Base-by-base conservation (phyloP, 2,888 invertebrate genomes). In the Exocentrus adspersus region DNA sequence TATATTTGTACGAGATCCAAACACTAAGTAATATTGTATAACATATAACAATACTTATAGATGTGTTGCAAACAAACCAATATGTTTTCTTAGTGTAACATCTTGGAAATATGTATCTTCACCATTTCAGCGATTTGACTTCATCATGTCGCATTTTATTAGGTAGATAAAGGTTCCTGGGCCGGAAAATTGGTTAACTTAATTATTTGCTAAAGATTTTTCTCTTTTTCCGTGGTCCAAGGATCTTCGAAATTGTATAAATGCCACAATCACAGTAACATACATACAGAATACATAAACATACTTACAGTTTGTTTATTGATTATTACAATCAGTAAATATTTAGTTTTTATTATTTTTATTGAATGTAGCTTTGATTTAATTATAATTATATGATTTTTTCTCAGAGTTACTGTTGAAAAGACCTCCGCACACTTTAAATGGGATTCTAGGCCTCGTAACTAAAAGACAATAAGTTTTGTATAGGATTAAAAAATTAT, bases 241-340 rank as follows among this genome's bases (percentile, higher is more conserved):
- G 65, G 61, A 60, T 52, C 59, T 60, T 56, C 58, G 28, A 17
- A 41, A 12, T 7, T 64, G 48, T 64, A 56, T 67, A 58, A n/a
- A 76, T 76, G 77, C 78, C 79, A 80, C 80, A 75, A 74, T 79
- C 77, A 80, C 79, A 81, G 78, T 79, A 79, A 81, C 80, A 81
- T 81, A 81, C 81, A 81, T 81, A 81, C 79, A 81, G 76, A 78
- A 79, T 81, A 82, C 81, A 82, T 81, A 75, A 80, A 81, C 81
- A 80, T 78, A 80, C 79, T 69, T 75, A 74, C 77, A 78, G 74
- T 79, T 78, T 77, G 68, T 73, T 77, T 77, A 78, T 78, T 77
- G 74, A 77, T 76, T 78, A 76, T 75, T 72, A 72, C 71, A 77
- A 75, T 78, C 74, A 79, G 77, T 79, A 78, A 79, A 77, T 76